Percentiles rank a stretch among this genome's conserved stretches.
Conservation (phyloP, 2,797 vertebrate genomes). For the Halcyon leucocephala region DNA sequence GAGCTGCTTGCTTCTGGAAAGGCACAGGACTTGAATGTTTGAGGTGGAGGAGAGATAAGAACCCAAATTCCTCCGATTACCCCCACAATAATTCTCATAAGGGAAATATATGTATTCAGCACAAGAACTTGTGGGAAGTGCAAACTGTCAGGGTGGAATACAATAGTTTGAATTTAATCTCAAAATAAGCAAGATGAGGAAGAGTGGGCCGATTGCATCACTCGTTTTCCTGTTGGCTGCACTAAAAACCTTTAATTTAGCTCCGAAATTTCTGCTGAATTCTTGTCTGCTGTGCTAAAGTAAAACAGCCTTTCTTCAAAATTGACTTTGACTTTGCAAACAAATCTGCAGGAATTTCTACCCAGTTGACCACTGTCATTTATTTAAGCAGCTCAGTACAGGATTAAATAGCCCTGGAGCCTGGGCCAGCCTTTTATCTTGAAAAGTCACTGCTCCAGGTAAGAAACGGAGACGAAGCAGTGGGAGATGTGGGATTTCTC, state of each 20-base stretch:
- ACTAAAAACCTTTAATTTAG: conserved; percentile 7
- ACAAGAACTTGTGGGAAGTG: not conserved
- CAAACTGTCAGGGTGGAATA: not conserved
- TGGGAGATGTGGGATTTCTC: conserved; percentile 28
- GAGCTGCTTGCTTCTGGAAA: not conserved
- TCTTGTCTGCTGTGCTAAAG: not conserved
- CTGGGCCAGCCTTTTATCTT: conserved; percentile 4
- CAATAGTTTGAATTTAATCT: conserved; percentile 13
- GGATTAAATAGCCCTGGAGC: not conserved
- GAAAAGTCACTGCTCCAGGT: conserved; percentile 24
- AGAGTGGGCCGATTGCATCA: not conserved
- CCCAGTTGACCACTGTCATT: not conserved
- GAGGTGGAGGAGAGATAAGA: not conserved
- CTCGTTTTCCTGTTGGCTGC: conserved; percentile 18
- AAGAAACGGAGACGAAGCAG: not conserved
- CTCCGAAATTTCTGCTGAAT: conserved; percentile 8
- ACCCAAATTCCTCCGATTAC: conserved; percentile 4
- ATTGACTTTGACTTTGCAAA: conserved; percentile 27
- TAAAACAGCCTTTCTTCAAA: conserved; percentile 5
- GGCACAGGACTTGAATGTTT: not conserved
- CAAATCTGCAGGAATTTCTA: not conserved
- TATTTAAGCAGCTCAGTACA: conserved; percentile 12
- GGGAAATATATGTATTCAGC: not conserved
- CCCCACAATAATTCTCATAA: not conserved
- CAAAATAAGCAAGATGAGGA: not conserved